Conservation (phyloP, 2,797 vertebrate species). For the Gobionotothen gibberifrons region DNA sequence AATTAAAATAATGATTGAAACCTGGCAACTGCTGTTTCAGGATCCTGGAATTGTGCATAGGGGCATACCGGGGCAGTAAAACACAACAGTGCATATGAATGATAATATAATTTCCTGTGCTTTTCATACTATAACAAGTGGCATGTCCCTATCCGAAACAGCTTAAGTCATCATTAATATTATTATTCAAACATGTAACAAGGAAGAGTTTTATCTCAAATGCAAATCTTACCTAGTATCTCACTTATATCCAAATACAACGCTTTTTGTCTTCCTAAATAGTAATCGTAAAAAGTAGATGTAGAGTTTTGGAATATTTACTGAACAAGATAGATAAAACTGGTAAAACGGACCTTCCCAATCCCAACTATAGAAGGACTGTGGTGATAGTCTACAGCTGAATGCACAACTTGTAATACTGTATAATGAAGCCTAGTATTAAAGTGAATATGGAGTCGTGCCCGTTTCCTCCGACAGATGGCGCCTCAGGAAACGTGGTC, state of each 20-base stretch:
- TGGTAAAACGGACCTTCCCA: not conserved
- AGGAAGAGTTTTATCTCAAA: not conserved
- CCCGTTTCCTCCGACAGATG: constrained; percentile 34
- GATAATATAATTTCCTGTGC: too few species aligned
- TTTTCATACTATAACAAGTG: too few species aligned
- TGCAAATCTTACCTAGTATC: not conserved
- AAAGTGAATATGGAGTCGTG: not conserved
- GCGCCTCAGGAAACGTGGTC: not conserved
- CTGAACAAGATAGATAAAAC: not conserved
- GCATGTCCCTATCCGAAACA: too few species aligned
- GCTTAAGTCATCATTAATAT: too few species aligned
- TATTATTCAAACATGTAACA: not conserved
- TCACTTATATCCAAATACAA: not conserved
- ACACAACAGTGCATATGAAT: not conserved
- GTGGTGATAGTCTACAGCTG: not conserved
- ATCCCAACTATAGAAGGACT: not conserved
- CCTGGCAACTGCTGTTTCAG: too few species aligned
- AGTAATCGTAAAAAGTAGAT: not conserved
- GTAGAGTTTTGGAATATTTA: not conserved
- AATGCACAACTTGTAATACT: not conserved
- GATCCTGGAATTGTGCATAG: too few species aligned
- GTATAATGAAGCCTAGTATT: too few species aligned
- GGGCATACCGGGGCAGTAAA: not conserved
- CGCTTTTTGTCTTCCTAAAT: not conserved
- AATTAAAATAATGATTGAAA: too few species aligned